Evolutionary conservation across 2,797 vertebrate species (phyloP), one percentile per base, ranked within the genome.

Genomic region (Crocidura indochinensis): DNA sequence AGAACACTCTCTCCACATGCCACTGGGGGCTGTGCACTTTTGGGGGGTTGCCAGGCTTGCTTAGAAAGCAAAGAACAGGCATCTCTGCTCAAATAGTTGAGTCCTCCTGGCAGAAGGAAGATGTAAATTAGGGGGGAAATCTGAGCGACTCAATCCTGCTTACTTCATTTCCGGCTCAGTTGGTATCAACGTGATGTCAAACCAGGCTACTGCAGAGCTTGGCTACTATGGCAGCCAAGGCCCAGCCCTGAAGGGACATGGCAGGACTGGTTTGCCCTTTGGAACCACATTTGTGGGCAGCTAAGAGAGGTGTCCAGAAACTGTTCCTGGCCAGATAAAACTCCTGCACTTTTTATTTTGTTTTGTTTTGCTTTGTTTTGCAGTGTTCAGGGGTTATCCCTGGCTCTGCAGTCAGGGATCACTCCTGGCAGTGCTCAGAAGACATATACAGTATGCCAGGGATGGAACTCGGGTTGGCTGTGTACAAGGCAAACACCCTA

Each of bases 31-130:
- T 38, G 51, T 53, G 3, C 17, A 17, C 17, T 53, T 53, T 17
- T 53, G 51, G 51, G 51, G 51, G 51, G 12, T 53, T 53, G 51
- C 51, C 51, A 11, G 51, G 5, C 8, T 22, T 9, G 8, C 73
- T 81, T 76, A 49, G 51, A 88, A 88, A 91, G n/a, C 75, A 86
- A 71, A 72, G 65, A 20, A 17, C 77, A 27, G 44, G 12, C 53
- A 60, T 83, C 29, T 86, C 8, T 77, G 19, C 8, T 38, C 38
- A 38, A 38, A 38, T 38, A 38, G 38, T 38, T 38, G 38, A 38
- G 38, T 38, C 38, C 38, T 38, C 38, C 2, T 38, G 38, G 38
- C 38, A 38, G 38, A 38, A 38, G 49, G 65, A 87, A 73, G 47
- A 12, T 53, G 38, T 78, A 46, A 22, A 78, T 31, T 31, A 11